Base-by-base conservation (phyloP, 2,113 vertebrate species). In the Panurus biarmicus region DNA sequence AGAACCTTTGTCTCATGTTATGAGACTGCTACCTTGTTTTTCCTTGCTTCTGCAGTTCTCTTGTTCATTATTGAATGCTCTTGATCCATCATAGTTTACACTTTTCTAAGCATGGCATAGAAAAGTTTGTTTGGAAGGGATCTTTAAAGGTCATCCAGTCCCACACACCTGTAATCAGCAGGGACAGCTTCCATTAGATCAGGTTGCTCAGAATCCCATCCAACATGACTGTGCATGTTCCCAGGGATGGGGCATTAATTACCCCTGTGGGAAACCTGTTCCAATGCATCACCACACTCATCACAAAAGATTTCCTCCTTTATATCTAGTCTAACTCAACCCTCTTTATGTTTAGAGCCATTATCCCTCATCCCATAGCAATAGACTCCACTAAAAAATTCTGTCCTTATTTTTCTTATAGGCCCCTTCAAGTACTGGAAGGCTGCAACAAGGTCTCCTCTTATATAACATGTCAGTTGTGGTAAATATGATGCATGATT, bases 401-500 rank as follows among this genome's bases (percentile, higher is more conserved):
- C 18, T 83, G 42, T 47, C 47, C 44, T 48, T 25, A 20, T 83
- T 26, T 69, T 87, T 78, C 65, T 78, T 62, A 25, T 7, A 36
- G 44, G 10, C 22, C 3, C 20, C 23, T 90, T 64, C 25, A 74
- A 64, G 48, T 23, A 47, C 44, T 47, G 44, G 35, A 64, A 83
- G 23, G 23, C 54, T 87, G 66, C n/a, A 83, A 29, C 64, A 74
- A 79, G 65, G 77, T 64, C 36, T 58, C 29, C 14, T 26, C 31
- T 78, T 69, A 90, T 36, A 67, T 40, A 82, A 83, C 38, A 54
- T 40, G 47, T 91, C 91, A 91, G 42, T 67, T 91, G 58, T 56
- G 66, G 79, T 58, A 96, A 94, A 95, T 89, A 90, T 62, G 53
- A 90, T 96, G 64, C 93, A 84, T 86, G 89, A 93, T 93, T 94